Evolutionary conservation across 2,888 invertebrate species (phyloP), one percentile per base, ranked within the genome.

Genomic region (Rutpela maculata): DNA sequence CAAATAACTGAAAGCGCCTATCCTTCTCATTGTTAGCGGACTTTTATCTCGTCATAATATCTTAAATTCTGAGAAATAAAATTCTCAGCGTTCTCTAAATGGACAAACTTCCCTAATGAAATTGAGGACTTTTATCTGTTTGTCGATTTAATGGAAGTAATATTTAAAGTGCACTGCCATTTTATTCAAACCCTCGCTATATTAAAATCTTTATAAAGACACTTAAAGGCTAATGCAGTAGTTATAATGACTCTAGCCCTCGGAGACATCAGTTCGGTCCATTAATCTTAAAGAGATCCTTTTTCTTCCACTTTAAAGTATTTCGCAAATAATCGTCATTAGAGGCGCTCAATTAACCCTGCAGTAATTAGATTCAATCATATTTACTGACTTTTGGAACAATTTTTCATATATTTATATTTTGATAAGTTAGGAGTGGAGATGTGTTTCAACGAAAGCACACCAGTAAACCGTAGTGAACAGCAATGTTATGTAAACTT

Each of bases 161-260:
- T 72, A 66, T 76, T 71, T 67, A 60, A 75, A 76, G 70, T 76
- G 76, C 71, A 35, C 31, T 18, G 65, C 66, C 76, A 76, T 31
- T 57, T 57, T 56, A 57, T 70, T 59, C 26, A 50, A 65, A 2
- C 35, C 77, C 75, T 72, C 62, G 74, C 73, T 74, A 60, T 69
- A 79, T 75, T 74, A 76, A 79, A 79, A 79, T 75, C 79, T 75
- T 77, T 73, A 78, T 80, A 76, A 68, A 78, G 75, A 76, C 72
- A 75, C 76, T 73, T 71, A 74, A 66, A 71, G 70, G 77, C 71
- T 75, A 77, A 80, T 80, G 80, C 77, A 76, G 73, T 75, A 75
- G 75, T 78, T 78, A 74, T 77, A 80, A 80, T 73, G 75, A 78
- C 70, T 78, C 59, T 73, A 65, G 70, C 70, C 73, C 66, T 74